These are phyloP conservation scores for Perognathus longimembris DNA, from an alignment of 2,113 vertebrate species.

Conservation along the genomic window DNA sequence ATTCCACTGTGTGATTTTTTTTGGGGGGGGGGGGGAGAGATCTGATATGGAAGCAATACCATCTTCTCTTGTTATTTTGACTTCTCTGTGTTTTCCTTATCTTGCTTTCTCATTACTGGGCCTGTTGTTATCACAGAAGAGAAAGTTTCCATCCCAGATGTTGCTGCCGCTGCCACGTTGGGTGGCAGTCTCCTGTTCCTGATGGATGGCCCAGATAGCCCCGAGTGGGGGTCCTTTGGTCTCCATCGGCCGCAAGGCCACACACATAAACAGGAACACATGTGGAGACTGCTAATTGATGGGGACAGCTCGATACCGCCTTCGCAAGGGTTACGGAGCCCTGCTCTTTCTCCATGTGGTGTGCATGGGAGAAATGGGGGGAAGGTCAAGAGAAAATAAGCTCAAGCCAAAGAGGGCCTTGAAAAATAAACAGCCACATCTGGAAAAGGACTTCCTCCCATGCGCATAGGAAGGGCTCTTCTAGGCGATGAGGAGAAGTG, in stretches of 20 bases:
- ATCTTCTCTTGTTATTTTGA: constrained; percentile 39
- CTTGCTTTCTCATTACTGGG: constrained; percentile 33
- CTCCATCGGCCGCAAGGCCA: constrained; percentile 56
- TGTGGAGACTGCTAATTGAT: constrained; percentile 48
- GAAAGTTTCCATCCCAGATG: constrained; percentile 50
- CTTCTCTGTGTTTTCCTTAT: constrained; percentile 48
- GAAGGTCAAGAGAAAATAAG: constrained; percentile 91
- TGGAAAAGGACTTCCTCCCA: constrained; percentile 87
- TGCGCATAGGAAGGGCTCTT: constrained; percentile 78
- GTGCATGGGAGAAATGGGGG: constrained; percentile 85
- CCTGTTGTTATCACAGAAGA: constrained; percentile 34
- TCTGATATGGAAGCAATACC: not conserved
- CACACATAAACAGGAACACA: constrained; percentile 57
- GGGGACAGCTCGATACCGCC: constrained; percentile 54
- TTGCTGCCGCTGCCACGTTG: not conserved
- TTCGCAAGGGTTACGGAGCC: constrained; percentile 65
- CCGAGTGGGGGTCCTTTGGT: constrained; percentile 7
- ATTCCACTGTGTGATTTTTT: not conserved
- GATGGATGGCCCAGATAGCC: constrained; percentile 29
- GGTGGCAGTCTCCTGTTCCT: not conserved
- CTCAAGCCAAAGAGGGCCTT: constrained; percentile 85
- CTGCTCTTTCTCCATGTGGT: constrained; percentile 75
- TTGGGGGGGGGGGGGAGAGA: not conserved
- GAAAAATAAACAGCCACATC: constrained; percentile 89
- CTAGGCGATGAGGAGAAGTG: constrained; percentile 80